Conservation (phyloP, 2,888 invertebrate genomes). For the Eristalis intricaria region DNA sequence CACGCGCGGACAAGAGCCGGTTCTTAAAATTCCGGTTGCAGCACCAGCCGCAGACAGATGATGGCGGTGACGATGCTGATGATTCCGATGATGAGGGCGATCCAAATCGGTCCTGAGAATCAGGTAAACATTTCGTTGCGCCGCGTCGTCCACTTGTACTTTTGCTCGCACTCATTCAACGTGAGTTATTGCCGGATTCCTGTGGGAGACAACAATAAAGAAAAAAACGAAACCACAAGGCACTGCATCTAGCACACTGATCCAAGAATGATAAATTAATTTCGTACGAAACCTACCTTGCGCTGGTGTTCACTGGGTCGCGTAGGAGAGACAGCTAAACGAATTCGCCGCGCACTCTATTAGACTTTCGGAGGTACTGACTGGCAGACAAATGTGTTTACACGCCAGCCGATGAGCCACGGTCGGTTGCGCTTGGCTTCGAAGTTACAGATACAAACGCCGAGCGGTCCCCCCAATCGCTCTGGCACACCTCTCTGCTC, state of each 20-base stretch:
- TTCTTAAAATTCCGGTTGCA: slow-evolving; percentile 45
- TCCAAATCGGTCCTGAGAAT: slow-evolving; percentile 43
- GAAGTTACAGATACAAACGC: slow-evolving; percentile 44
- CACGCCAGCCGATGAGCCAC: slow-evolving; percentile 58
- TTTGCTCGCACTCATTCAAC: slow-evolving; percentile 25
- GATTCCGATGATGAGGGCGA: slow-evolving; percentile 1
- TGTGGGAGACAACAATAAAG: background rate
- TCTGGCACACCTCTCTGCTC: slow-evolving; percentile 27
- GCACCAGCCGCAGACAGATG: slow-evolving; percentile 18
- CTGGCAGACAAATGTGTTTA: slow-evolving; percentile 42
- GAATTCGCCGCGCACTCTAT: slow-evolving; percentile 41
- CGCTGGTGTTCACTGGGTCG: background rate
- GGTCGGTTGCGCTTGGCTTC: slow-evolving; percentile 46
- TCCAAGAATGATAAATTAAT: background rate
- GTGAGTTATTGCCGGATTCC: background rate
- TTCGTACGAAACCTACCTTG: slow-evolving; percentile 26
- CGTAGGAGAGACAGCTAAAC: slow-evolving; percentile 11
- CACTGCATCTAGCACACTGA: background rate
- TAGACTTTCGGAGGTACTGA: slow-evolving; percentile 53
- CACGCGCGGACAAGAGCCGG: slow-evolving; percentile 34
- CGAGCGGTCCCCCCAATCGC: slow-evolving; percentile 33
- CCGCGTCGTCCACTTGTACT: slow-evolving; percentile 30
- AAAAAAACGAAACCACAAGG: background rate
- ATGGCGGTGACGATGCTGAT: background rate
- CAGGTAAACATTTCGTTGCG: slow-evolving; percentile 30